Percentiles rank a stretch among this genome's conserved stretches.
These are phyloP conservation scores for Macrophya annulata DNA, from an alignment of 2,888 invertebrate species.

Conservation along the genomic window DNA sequence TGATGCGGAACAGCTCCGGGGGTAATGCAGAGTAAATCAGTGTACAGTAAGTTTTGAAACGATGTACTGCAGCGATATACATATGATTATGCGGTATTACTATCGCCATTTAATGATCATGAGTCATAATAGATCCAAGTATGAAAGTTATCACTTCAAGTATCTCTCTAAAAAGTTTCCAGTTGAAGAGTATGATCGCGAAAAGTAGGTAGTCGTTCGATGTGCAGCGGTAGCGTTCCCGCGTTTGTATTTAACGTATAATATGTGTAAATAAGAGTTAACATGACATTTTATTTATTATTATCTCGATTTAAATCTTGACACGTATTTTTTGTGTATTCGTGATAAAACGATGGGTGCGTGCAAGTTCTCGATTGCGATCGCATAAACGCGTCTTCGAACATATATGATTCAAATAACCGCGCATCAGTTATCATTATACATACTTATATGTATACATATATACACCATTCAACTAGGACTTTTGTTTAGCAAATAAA, in stretches of 20 bases:
- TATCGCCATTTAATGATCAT: neutral
- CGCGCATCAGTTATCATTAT: neutral
- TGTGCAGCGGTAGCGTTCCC: neutral
- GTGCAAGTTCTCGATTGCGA: neutral
- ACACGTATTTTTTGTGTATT: neutral
- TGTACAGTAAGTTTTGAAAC: conserved; percentile 10
- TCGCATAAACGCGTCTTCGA: conserved; percentile 2
- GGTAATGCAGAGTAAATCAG: neutral
- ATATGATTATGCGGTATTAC: neutral
- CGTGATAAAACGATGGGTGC: neutral
- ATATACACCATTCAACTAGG: neutral
- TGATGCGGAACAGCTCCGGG: neutral
- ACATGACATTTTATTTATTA: neutral
- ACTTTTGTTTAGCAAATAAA: conserved; percentile 9
- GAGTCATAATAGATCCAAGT: neutral
- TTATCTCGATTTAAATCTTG: neutral
- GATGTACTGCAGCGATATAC: conserved; percentile 13
- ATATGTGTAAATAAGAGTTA: neutral
- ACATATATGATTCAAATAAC: neutral
- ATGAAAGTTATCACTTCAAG: neutral
- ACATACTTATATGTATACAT: too few species aligned
- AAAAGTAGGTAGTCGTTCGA: neutral
- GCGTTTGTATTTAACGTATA: neutral
- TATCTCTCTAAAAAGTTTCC: neutral
- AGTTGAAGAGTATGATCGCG: neutral